Conservation (phyloP, 2,797 vertebrate genomes). For the Catharus ustulatus region DNA sequence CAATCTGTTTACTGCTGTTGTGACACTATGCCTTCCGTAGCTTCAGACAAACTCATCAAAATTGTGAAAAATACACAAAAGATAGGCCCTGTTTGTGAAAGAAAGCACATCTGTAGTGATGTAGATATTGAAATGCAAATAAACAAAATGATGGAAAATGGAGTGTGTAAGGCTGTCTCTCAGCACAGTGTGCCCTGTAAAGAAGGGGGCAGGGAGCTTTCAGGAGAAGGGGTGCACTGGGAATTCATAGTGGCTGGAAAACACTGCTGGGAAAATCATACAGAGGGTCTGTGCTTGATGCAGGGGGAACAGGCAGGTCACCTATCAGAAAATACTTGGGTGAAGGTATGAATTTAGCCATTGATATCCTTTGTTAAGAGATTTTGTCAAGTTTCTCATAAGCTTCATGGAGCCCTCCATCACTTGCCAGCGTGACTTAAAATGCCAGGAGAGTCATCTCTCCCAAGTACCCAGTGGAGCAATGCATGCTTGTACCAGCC, state of each 20-base stretch:
- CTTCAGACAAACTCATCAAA: constrained; percentile 40
- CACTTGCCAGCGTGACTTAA: background rate
- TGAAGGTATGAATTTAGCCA: background rate
- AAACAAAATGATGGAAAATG: constrained; percentile 1
- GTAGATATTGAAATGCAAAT: constrained; percentile 23
- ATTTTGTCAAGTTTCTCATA: background rate
- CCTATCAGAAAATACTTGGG: background rate
- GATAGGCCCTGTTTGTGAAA: background rate
- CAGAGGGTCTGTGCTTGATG: background rate
- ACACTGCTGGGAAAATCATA: background rate
- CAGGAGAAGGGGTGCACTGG: background rate
- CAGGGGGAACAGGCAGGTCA: background rate
- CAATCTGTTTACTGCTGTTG: constrained; percentile 47
- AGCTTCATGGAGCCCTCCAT: background rate
- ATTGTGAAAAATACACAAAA: constrained; percentile 30
- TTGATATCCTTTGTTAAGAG: background rate
- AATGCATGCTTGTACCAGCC: background rate
- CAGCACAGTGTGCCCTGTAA: background rate
- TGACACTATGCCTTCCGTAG: background rate
- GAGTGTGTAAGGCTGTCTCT: background rate
- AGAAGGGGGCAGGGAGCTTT: background rate
- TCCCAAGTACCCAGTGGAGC: background rate
- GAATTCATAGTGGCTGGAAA: background rate
- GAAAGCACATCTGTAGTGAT: background rate
- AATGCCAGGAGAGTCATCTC: background rate